Conservation (phyloP, 2,797 vertebrate species). For the Salmo trutta region DNA sequence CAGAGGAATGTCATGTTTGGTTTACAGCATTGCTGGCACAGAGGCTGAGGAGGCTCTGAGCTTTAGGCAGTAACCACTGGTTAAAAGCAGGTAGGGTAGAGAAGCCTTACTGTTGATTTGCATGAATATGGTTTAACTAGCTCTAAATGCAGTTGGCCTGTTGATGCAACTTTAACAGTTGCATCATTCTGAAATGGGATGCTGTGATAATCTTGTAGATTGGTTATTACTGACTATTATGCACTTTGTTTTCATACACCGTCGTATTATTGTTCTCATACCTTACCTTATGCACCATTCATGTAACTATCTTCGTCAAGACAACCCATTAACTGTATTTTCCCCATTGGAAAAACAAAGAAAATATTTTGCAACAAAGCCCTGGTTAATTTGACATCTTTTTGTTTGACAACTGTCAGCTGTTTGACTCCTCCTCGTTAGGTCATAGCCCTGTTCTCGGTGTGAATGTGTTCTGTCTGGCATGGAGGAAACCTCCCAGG, state of each 20-base stretch:
- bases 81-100: neutral
- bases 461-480: neutral
- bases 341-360: neutral
- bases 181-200: neutral
- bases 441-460: neutral
- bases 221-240: neutral
- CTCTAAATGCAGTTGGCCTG: neutral
- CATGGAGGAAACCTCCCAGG: neutral
- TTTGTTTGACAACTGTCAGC: neutral
- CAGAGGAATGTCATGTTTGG: constrained; percentile 5
- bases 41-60: neutral
- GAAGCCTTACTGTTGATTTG: neutral
- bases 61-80: neutral
- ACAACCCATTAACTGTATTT: neutral
- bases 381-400: neutral
- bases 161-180: neutral
- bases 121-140: neutral
- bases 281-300: neutral
- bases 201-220: neutral
- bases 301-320: neutral
- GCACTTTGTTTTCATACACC: no score
- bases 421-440: neutral
- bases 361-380: neutral
- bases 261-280: neutral
- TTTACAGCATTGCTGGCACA: neutral